phyloP scores from a whole-genome alignment of 2,113 vertebrate species.

The Etia nguti region DNA sequence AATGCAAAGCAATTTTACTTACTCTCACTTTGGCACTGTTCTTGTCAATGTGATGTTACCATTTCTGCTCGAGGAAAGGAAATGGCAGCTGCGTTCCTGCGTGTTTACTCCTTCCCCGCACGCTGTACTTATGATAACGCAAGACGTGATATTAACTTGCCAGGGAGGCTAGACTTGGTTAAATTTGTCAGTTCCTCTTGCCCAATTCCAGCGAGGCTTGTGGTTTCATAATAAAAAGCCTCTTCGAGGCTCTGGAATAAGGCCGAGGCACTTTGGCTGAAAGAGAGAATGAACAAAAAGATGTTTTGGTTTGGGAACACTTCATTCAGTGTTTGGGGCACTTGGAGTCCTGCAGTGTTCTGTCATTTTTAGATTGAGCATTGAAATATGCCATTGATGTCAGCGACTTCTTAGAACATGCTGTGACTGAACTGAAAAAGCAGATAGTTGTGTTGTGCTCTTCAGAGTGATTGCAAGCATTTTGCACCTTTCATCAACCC shows the following conservation, averaged over 20 bases:
- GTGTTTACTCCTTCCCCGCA: constrained; percentile 35
- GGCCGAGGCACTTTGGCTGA: constrained; percentile 9
- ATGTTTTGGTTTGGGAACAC: constrained; percentile 24
- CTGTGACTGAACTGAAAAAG: not conserved
- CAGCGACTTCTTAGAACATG: not conserved
- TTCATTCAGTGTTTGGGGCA: not conserved
- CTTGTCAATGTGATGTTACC: constrained; percentile 15
- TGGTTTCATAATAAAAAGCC: constrained; percentile 60
- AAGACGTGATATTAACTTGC: constrained; percentile 53
- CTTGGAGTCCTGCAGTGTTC: not conserved
- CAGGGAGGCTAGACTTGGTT: constrained; percentile 46
- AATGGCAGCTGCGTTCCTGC: constrained; percentile 23
- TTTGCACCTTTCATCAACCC: not conserved
- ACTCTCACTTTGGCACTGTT: constrained; percentile 52
- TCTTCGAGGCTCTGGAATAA: constrained; percentile 12
- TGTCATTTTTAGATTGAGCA: constrained; percentile 2
- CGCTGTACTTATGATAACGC: constrained; percentile 35
- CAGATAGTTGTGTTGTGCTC: not conserved
- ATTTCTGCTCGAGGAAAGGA: constrained; percentile 29
- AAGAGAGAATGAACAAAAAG: constrained; percentile 19
- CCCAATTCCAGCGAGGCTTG: constrained; percentile 37
- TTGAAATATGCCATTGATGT: not conserved
- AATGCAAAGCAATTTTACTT: constrained; percentile 63
- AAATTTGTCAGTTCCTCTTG: constrained; percentile 52
- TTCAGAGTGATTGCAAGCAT: not conserved